Evolutionary conservation across 2,888 invertebrate species (phyloP), one percentile per base, ranked within the genome.

Genomic region (Drosophila testacea): DNA sequence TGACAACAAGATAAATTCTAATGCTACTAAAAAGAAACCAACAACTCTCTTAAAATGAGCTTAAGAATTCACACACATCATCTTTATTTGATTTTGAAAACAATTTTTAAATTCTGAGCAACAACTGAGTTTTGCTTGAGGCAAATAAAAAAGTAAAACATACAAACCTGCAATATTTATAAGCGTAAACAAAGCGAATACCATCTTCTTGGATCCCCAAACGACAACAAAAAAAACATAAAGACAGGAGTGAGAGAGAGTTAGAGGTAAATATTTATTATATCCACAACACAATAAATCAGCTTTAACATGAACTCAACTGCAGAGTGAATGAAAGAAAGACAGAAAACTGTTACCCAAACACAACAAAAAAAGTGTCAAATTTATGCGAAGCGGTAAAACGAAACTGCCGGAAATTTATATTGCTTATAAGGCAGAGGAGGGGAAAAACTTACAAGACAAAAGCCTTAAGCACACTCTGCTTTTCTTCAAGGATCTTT

Each of bases 341-440:
- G 50, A 4, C 38, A 30, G 34, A 57, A 73, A 59, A 60, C 60
- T 32, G 47, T 50, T 47, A 22, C 52, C 36, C 39, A 65, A 74
- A 36, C 32, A 9, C 30, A 55, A 22, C 38, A 46, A 55, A 39
- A 51, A 67, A 71, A 67, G 77, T 75, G 71, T 67, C 66, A 64
- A 79, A 70, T 79, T 75, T 73, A 77, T 78, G 71, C 78, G 75
- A 83, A 83, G 78, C 75, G 84, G 72, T 87, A 72, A 87, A 81
- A 77, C 48, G 68, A 68, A 81, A 82, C 81, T 78, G 78, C 72
- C 87, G 75, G 84, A 87, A 81, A 87, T 82, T 87, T 82, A 81
- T 87, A 82, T 83, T 69, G 81, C 87, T 82, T 82, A 87, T 78
- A 48, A 32, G 39, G 9, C 28, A 1, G 22, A 4, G 7, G 55